Percentiles rank a stretch among this genome's conserved stretches.
phyloP scores from a whole-genome alignment of 2,888 invertebrate genomes.

The Prostheceraeus crozeri region DNA sequence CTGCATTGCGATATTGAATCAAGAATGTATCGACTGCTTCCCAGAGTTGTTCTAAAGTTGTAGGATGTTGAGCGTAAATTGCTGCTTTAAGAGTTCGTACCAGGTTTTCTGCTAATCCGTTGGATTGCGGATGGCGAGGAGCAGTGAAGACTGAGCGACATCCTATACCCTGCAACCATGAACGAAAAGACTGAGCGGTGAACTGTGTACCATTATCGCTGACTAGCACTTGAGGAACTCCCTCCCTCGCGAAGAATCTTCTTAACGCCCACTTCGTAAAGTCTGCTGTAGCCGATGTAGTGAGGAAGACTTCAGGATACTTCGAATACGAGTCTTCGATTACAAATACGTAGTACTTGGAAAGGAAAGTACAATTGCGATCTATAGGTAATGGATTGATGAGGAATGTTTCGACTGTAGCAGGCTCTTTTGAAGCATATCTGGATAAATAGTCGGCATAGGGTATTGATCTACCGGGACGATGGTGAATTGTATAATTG shows the following conservation, averaged over 20 bases:
- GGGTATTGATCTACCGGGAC: slow-evolving; percentile 1
- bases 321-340: background rate
- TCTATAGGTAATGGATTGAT: no score
- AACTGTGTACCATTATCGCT: background rate
- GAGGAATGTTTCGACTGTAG: no score
- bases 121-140: background rate
- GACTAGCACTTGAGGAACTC: slow-evolving; percentile 5
- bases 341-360: background rate
- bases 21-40: no score
- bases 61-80: background rate
- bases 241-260: background rate
- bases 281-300: background rate
- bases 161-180: background rate
- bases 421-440: no score
- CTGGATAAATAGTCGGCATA: background rate
- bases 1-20: no score
- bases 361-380: background rate
- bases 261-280: background rate
- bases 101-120: slow-evolving; percentile 22
- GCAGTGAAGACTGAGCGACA: background rate
- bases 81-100: background rate
- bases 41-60: background rate
- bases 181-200: background rate
- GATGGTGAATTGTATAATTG: slow-evolving; percentile 4
- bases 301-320: slow-evolving; percentile 4